A percentile compares a stretch with the other conserved stretches of the same genome.
These are phyloP conservation scores for Lagodon rhomboides DNA, from an alignment of 2,797 vertebrate genomes.

Conservation along the genomic window DNA sequence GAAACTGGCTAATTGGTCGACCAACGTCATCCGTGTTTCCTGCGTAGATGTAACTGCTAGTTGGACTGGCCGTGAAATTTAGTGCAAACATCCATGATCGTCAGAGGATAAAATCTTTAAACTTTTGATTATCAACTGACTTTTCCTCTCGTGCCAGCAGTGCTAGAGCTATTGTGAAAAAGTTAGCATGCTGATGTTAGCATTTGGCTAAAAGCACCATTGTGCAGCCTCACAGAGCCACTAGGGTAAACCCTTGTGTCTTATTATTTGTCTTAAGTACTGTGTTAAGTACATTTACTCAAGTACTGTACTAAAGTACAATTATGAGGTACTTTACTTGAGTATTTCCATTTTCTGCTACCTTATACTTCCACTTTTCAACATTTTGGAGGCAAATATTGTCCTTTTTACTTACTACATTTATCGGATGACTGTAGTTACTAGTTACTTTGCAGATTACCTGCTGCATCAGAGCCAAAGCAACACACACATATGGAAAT, in stretches of 20 bases:
- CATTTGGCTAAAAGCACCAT: neutral
- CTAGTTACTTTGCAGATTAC: no score
- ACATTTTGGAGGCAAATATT: no score
- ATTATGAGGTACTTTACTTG: no score
- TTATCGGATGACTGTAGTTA: no score
- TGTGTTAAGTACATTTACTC: no score
- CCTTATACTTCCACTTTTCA: no score
- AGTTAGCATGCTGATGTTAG: neutral
- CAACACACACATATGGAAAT: no score
- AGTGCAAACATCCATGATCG: neutral
- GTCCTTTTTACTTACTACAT: no score
- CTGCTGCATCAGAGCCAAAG: no score
- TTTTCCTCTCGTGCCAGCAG: neutral
- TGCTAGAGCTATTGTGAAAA: neutral
- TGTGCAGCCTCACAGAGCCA: neutral
- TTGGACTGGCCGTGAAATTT: neutral
- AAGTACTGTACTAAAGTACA: no score
- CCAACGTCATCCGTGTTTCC: neutral
- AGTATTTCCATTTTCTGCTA: no score
- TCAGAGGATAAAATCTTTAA: no score
- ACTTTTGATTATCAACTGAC: neutral
- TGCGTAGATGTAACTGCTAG: neutral
- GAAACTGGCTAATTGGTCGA: neutral
- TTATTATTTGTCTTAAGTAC: neutral
- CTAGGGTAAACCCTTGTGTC: neutral